Percentiles rank a stretch among this genome's conserved stretches.
Conservation (phyloP, 2,797 vertebrate genomes). For the Trematomus bernacchii region DNA sequence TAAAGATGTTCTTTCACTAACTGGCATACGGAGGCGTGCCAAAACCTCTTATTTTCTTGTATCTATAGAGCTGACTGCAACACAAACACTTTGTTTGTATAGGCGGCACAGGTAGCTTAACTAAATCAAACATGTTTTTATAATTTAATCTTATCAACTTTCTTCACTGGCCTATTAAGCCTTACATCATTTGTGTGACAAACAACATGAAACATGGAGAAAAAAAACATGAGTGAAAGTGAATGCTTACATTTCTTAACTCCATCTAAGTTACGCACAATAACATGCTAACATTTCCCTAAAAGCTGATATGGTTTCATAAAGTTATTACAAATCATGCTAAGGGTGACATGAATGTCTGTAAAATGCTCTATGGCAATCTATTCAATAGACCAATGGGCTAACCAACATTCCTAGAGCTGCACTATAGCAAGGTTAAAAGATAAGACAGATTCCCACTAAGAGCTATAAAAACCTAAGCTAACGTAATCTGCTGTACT, state of each 20-base stretch:
- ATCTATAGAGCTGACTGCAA: conserved; percentile 25
- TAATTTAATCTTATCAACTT: no score
- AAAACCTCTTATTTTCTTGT: conserved; percentile 39
- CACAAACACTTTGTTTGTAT: conserved; percentile 8
- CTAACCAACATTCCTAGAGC: background rate
- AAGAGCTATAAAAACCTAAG: background rate
- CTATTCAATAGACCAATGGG: background rate
- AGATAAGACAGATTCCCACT: background rate
- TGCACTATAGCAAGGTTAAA: no score
- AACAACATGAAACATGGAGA: background rate
- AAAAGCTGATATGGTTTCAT: background rate
- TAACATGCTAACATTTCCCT: background rate
- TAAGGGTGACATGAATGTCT: background rate
- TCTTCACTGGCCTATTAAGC: no score
- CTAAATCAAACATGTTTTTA: no score
- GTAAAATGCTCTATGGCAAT: background rate
- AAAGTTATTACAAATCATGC: background rate
- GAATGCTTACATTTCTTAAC: background rate
- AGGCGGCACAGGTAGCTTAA: background rate
- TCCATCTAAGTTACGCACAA: background rate
- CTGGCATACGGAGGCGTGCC: conserved; percentile 32
- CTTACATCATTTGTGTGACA: background rate
- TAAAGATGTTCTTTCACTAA: conserved; percentile 52
- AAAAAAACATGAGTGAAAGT: background rate
- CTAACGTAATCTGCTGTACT: background rate